Percentiles rank a stretch among this genome's conserved stretches.
Evolutionary conservation across 2,888 invertebrate genomes (phyloP).

Genomic region (Deroplatys truncata): DNA sequence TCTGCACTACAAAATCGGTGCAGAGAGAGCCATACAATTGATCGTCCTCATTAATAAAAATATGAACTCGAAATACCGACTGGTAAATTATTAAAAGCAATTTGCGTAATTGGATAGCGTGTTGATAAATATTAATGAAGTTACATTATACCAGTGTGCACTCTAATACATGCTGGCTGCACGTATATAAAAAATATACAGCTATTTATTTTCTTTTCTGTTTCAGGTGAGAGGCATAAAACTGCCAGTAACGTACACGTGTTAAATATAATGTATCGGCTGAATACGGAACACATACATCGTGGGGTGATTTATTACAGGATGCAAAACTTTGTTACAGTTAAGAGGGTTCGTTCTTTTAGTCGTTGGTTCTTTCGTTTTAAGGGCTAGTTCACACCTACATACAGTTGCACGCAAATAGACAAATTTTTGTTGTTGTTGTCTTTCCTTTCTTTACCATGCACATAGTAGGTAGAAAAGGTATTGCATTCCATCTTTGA

Average conservation of each 20-base stretch:
- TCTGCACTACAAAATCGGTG: background rate
- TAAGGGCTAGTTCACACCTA: too few species aligned
- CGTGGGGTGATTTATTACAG: too few species aligned
- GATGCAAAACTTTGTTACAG: too few species aligned
- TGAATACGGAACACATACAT: background rate
- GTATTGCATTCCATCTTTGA: too few species aligned
- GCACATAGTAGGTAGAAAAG: too few species aligned
- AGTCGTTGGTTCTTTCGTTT: too few species aligned
- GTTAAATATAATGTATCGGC: background rate
- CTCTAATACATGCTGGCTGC: background rate
- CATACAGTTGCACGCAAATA: too few species aligned
- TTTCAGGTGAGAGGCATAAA: background rate
- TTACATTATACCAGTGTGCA: background rate
- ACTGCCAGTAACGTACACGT: background rate
- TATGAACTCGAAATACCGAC: background rate
- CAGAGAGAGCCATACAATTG: background rate
- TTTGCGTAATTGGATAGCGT: conserved; percentile 2
- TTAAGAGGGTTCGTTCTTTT: too few species aligned
- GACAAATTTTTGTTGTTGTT: too few species aligned
- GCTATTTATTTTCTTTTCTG: background rate
- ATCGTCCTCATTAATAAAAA: conserved; percentile 3
- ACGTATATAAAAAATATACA: background rate
- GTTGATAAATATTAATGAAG: conserved; percentile 5
- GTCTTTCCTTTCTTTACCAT: too few species aligned
- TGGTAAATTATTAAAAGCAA: conserved; percentile 12